phyloP scores from a whole-genome alignment of 2,888 invertebrate species.

The Neuroscelio doddi region DNA sequence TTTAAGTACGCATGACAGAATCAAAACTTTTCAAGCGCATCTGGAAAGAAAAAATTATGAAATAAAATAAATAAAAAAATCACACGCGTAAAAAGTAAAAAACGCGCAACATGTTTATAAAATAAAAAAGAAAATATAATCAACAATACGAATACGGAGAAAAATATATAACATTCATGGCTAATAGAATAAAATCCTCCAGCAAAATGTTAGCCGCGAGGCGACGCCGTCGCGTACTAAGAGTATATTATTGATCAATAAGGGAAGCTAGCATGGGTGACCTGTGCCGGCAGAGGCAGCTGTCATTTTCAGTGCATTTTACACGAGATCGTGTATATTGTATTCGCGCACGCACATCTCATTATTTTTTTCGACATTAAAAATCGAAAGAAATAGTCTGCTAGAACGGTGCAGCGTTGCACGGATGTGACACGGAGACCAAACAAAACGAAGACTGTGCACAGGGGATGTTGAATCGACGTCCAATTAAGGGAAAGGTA shows the following conservation, averaged over 20 bases:
- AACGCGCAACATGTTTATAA: not conserved
- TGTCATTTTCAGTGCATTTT: constrained; percentile 66
- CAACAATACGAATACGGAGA: not conserved
- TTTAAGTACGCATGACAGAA: no score
- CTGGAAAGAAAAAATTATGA: no score
- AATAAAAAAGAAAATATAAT: not conserved
- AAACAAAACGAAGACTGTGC: constrained; percentile 8
- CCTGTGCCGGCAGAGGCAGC: constrained; percentile 67
- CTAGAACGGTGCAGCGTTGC: constrained; percentile 14
- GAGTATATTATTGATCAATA: constrained; percentile 70
- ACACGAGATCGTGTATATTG: constrained; percentile 53
- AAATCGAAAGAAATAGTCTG: constrained; percentile 11
- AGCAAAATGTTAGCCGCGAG: constrained; percentile 30
- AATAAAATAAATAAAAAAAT: no score
- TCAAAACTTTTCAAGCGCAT: no score
- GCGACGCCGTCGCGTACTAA: constrained; percentile 61
- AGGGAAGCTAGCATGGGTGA: constrained; percentile 64
- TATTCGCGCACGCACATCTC: constrained; percentile 33
- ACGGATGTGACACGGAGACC: constrained; percentile 28
- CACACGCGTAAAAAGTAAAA: not conserved
- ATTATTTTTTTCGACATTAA: constrained; percentile 8
- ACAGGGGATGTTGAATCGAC: constrained; percentile 11
- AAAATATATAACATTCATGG: constrained; percentile 57
- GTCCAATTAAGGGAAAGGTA: constrained; percentile 3
- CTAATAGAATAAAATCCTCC: constrained; percentile 51